Evolutionary conservation across 1,140 invertebrate genomes (phyloP).

Genomic region (Mizuhopecten yessoensis): DNA sequence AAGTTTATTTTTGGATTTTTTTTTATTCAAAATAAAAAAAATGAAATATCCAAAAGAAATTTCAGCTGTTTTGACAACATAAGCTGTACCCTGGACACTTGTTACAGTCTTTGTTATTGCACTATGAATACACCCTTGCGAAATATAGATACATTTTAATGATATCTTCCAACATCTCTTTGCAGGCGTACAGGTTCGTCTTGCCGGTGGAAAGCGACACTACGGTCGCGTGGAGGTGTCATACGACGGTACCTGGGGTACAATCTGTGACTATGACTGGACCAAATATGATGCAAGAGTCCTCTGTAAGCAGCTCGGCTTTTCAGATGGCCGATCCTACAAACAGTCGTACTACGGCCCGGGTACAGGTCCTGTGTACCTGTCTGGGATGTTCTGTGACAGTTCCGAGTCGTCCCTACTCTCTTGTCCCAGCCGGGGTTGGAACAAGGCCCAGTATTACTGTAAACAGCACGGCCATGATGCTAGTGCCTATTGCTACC

Average conservation of each 20-base stretch:
- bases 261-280: constrained; percentile 76
- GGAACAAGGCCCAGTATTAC: constrained; percentile 61
- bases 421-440: constrained; percentile 71
- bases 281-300: constrained; percentile 72
- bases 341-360: constrained; percentile 60
- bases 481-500: constrained; percentile 71
- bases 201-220: constrained; percentile 56
- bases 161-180: too few relatives aligned
- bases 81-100: too few relatives aligned
- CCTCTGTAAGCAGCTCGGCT: constrained; percentile 76
- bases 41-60: too few relatives aligned
- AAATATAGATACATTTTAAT: too few relatives aligned
- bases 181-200: constrained; percentile 60
- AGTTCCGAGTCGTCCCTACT: constrained; percentile 64
- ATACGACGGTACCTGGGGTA: constrained; percentile 74
- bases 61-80: too few relatives aligned
- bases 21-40: too few relatives aligned
- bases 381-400: constrained; percentile 73
- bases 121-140: too few relatives aligned
- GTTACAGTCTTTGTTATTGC: too few relatives aligned
- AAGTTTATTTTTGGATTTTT: too few relatives aligned
- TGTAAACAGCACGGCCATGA: constrained; percentile 69
- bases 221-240: constrained; percentile 84
- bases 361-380: constrained; percentile 64
- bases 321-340: constrained; percentile 67